Evolutionary conservation across 1,140 invertebrate species (phyloP), one percentile per base, ranked within the genome.

Genomic region (Globodera ellingtonae): DNA sequence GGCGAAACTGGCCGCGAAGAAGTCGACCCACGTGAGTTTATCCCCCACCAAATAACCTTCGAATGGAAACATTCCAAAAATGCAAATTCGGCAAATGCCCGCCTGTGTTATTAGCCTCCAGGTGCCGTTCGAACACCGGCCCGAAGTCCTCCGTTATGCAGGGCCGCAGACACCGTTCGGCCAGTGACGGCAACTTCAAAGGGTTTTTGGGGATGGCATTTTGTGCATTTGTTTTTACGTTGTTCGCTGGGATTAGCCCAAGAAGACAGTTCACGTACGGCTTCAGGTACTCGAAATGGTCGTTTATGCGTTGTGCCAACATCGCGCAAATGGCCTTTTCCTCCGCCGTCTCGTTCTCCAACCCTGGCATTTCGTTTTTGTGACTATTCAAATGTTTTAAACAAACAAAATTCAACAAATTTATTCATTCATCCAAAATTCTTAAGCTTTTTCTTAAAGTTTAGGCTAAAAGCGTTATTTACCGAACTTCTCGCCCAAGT

Each of bases 401-500:
- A 66, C n/a, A n/a, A 24, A 66, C 21, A 0, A 2, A 66, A 66
- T n/a, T n/a, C n/a, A n/a, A n/a, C 1, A 35, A 35, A 35, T 35
- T 35, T 35, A 35, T 35, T 35, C 35, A 35, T 35, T 35, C 35
- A 35, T 35, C 35, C 35, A 35, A 71, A 71, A 48, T 71, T 71
- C 4, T 0, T 7, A 9, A 72, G 10, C 4, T 75, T 75, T 69
- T 73, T 76, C 15, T 76, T 15, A 71, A 35, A 62, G 21, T 5
- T 18, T 71, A 2, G 10, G 10, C 0, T 3, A 8, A 59, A 59
- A 59, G 15, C 10, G 24, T 18, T 35, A 80, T 24, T 46, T 50
- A 81, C 82, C 83, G 66, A 85, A 84, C 75, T 84, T 84, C 18
- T 79, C 65, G 13, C 84, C 83, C 15, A 84, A 77, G 50, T 86